Evolutionary conservation across 1,140 invertebrate species (phyloP).

Genomic region (Lepidotrigona ventralis): DNA sequence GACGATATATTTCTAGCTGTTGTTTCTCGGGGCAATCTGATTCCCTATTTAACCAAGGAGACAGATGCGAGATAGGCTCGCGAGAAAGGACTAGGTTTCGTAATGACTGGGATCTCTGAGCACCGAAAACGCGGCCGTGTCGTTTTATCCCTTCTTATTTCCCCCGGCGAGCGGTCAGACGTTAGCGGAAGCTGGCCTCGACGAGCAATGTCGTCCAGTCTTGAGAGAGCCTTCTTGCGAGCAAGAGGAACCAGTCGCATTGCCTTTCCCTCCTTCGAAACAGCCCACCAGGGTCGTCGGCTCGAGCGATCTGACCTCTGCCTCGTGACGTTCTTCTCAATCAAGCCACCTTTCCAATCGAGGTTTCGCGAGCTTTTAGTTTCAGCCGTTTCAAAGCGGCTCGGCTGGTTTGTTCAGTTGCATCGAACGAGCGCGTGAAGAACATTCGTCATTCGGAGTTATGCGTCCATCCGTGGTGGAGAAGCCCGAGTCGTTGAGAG

Average conservation of each 20-base stretch:
- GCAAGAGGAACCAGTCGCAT: conserved; percentile 42
- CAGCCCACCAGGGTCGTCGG: neutral
- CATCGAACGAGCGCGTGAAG: neutral
- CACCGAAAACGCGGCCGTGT: conserved; percentile 44
- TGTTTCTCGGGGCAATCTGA: neutral
- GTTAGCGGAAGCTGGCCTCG: conserved; percentile 71
- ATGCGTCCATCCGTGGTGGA: neutral
- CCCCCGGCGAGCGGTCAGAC: conserved; percentile 32
- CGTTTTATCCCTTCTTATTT: conserved; percentile 46
- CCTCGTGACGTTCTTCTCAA: neutral
- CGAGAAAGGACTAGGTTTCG: neutral
- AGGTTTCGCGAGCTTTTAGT: neutral
- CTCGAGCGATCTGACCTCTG: neutral
- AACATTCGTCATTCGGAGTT: neutral
- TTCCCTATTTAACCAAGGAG: neutral
- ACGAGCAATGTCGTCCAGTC: conserved; percentile 73
- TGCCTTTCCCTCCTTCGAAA: conserved; percentile 12
- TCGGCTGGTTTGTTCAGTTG: neutral
- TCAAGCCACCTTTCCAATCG: neutral
- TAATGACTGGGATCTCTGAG: neutral
- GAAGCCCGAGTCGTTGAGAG: conserved; percentile 2
- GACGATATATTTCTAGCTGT: neutral
- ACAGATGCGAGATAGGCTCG: neutral
- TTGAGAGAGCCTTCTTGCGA: conserved; percentile 68
- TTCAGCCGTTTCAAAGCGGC: too few relatives aligned